Conservation (phyloP, 2,797 vertebrate genomes). For the Coregonus ussuriensis region DNA sequence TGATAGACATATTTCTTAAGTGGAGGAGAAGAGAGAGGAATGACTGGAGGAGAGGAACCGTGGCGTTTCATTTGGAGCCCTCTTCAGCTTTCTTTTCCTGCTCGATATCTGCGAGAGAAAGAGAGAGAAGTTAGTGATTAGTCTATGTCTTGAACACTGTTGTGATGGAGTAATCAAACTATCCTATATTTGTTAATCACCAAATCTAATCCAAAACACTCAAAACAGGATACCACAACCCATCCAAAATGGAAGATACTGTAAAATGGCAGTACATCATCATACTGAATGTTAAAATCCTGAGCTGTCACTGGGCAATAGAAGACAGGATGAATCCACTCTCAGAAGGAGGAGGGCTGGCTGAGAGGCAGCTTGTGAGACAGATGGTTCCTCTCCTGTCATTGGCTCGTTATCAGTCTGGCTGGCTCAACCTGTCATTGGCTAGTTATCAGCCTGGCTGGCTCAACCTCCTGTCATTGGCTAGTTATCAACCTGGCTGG, state of each 20-base stretch:
- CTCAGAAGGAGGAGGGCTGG: background rate
- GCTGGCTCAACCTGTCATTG: background rate
- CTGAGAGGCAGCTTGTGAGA: constrained; percentile 6
- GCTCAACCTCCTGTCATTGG: too few species aligned
- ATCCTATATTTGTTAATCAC: background rate
- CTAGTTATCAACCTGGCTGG: too few species aligned
- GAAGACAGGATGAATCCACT: background rate
- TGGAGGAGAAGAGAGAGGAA: constrained; percentile 20
- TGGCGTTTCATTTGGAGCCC: constrained; percentile 33
- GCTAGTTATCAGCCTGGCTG: too few species aligned
- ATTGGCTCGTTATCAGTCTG: constrained; percentile 19
- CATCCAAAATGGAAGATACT: background rate
- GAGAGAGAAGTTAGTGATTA: background rate
- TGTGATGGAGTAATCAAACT: background rate
- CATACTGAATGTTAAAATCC: background rate
- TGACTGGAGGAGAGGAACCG: constrained; percentile 17
- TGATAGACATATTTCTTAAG: constrained; percentile 17
- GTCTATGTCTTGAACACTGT: background rate
- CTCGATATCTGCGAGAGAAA: constrained; percentile 59
- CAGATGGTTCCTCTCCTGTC: constrained; percentile 15
- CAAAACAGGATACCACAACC: background rate
- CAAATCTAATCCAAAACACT: background rate
- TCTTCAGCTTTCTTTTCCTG: constrained; percentile 60
- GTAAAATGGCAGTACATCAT: background rate
- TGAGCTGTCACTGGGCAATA: too few species aligned